Evolutionary conservation across 2,888 invertebrate species (phyloP), one percentile per base, ranked within the genome.

Genomic region (Dasypogon diadema): DNA sequence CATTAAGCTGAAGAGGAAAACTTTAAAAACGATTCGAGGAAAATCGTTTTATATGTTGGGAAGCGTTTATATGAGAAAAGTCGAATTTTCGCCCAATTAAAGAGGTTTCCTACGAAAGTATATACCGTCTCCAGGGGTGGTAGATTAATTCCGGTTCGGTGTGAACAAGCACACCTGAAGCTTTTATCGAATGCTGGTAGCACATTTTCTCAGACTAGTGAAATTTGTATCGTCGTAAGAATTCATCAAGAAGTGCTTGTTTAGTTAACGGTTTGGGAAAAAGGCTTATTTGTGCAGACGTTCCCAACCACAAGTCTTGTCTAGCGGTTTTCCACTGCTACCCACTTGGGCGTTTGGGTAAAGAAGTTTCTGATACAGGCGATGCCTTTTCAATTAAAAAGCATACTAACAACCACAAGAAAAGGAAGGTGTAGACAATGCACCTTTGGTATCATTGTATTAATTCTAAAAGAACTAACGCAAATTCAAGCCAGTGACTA

Each of bases 211-310:
- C n/a, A n/a, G n/a, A n/a, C n/a, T 37, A 4, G 10, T 65, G 65
- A 22, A 63, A 37, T 63, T 37, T 65, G n/a, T 65, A n/a, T 3
- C 3, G 48, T 46, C 48, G 21, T n/a, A 65, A 65, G 65, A 65
- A 65, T 46, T n/a, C 8, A 12, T 12, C 8, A 3, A 12, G 8
- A 30, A 6, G 8, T 42, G 42, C 1, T 3, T 12, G n/a, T 12
- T n/a, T n/a, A n/a, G n/a, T n/a, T n/a, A n/a, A n/a, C n/a, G n/a
- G n/a, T 12, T 12, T 42, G 42, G 42, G 6, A n/a, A 12, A 42
- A 12, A 12, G 3, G 42, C 6, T 42, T 2, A 42, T 42, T 42
- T 12, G 10, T 3, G 1, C 12, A 42, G 42, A 42, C 42, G n/a
- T 12, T 12, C n/a, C 10, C 8, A 42, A 12, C 42, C n/a, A n/a